Evolutionary conservation across 1,140 invertebrate species (phyloP), one percentile per base, ranked within the genome.

Genomic region (Ephestia elutella): DNA sequence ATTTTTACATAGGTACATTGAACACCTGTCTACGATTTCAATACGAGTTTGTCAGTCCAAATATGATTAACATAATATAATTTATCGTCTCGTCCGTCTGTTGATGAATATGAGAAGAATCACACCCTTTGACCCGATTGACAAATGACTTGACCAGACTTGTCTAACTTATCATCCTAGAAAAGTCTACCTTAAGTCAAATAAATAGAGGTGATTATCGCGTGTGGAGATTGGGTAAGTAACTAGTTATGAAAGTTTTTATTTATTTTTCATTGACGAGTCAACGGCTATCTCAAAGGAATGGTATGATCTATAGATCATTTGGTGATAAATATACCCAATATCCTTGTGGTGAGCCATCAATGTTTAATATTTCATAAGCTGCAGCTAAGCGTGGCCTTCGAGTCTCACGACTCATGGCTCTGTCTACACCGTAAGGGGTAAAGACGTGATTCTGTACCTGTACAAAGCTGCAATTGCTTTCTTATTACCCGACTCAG

Each of bases 71-170:
- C 70, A 69, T 68, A 73, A 65, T 18, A 64, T 59, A 74, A 78
- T 78, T 73, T 66, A 79, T 79, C 70, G 68, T 68, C 63, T 61
- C 62, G 68, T 76, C 64, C 54, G 63, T 73, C 55, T 59, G 68
- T 76, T 76, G 73, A 79, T 79, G 74, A 76, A 68, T 66, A 70
- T 60, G 68, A 73, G 69, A 72, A 71, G 70, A 66, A 73, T 77
- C 72, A 65, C 67, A 70, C 68, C 70, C 73, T 73, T 68, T 74
- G 78, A 78, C 75, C 78, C 57, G 21, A 49, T 68, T 77, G 73
- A 80, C 75, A 75, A 76, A 78, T 78, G 73, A 72, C 68, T 70
- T 60, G 18, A 21, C 13, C 20, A 25, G 13, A 15, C 13, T 15
- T 15, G 13, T 17, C 38, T 44, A 17, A 10, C n/a, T 15, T n/a